Evolutionary conservation across 2,888 invertebrate genomes (phyloP).

Genomic region (Agonopterix arenella): DNA sequence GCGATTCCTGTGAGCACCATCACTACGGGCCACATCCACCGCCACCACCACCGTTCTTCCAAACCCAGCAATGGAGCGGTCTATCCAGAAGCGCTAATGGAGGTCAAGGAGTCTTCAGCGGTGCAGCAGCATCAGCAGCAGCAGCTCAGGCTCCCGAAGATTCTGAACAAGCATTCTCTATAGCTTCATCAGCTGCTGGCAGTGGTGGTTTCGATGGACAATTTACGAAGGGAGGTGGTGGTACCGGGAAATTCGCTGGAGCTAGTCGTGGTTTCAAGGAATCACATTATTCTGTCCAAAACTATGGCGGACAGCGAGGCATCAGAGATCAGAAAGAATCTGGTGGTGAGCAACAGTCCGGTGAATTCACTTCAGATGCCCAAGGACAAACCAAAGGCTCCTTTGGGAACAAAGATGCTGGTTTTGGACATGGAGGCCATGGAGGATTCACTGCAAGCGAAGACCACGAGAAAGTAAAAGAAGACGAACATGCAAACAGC

Average conservation of each 20-base stretch:
- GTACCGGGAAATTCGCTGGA: not conserved
- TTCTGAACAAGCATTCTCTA: slow-evolving; percentile 36
- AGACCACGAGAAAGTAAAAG: too few relatives aligned
- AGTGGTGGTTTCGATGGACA: not conserved
- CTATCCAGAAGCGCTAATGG: slow-evolving; percentile 32
- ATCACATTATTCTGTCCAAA: slow-evolving; percentile 27
- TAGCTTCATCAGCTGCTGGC: slow-evolving; percentile 21
- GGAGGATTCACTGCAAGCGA: too few relatives aligned
- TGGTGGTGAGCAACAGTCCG: not conserved
- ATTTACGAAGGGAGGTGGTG: not conserved
- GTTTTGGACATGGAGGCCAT: too few relatives aligned
- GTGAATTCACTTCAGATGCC: not conserved
- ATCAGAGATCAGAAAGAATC: slow-evolving; percentile 1
- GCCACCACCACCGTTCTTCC: slow-evolving; percentile 20
- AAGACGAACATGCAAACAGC: too few relatives aligned
- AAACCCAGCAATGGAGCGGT: slow-evolving; percentile 50
- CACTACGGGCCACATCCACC: slow-evolving; percentile 14
- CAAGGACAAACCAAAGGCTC: too few relatives aligned
- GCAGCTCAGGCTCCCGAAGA: slow-evolving; percentile 20
- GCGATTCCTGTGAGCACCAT: slow-evolving; percentile 16
- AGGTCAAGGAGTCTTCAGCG: slow-evolving; percentile 42
- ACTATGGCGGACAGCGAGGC: slow-evolving; percentile 14
- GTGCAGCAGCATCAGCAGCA: slow-evolving; percentile 35
- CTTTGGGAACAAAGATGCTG: too few relatives aligned
- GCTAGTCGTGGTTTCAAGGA: slow-evolving; percentile 21